Base-by-base conservation (phyloP, 2,113 vertebrate species). In the Macquaria ambigua region DNA sequence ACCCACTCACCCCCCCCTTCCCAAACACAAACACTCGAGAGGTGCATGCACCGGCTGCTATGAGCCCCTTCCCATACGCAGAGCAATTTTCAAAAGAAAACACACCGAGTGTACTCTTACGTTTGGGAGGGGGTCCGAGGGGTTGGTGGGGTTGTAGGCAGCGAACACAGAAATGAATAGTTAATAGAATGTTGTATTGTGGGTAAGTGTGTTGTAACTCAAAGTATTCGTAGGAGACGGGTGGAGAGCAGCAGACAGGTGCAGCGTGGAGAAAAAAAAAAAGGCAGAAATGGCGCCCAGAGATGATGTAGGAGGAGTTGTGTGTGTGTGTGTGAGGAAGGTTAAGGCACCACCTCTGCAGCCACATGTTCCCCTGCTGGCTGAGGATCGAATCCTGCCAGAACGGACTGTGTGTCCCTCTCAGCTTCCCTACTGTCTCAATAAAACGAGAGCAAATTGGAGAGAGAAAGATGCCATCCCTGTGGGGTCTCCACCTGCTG, bases 41-140 rank as follows among this genome's bases (percentile, higher is more conserved):
- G 91, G 85, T 90, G 92, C 87, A 74, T 79, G 71, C 78, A 77
- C 85, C 37, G 82, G 84, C 91, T 92, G 84, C 90, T 92, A 85
- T 67, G 81, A 89, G 92, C 87, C 81, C 87, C 79, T 83, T 90
- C 89, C 76, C 91, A 85, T 90, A 83, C 89, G 71, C 87, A 71
- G 83, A 92, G 90, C 87, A 90, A 90, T 90, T 93, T 95, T 94
- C 89, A 92, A 94, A 93, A 93, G 92, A 93, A 93, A 94, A 89
- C 79, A 86, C 87, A 71, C 37, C 55, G 18, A 89, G 81, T 75
- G 74, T 59, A 74, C 78, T 89, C 77, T 81, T n/a, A 83, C 67
- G 46, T 90, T 90, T 72, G 89, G 88, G 88, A 81, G 77, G 84
- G 76, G 86, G 83, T 66, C 31, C 12, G 31, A 72, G 56, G 80